Base-by-base conservation (phyloP, 1,140 invertebrate genomes). In the Olivierus martensii region DNA sequence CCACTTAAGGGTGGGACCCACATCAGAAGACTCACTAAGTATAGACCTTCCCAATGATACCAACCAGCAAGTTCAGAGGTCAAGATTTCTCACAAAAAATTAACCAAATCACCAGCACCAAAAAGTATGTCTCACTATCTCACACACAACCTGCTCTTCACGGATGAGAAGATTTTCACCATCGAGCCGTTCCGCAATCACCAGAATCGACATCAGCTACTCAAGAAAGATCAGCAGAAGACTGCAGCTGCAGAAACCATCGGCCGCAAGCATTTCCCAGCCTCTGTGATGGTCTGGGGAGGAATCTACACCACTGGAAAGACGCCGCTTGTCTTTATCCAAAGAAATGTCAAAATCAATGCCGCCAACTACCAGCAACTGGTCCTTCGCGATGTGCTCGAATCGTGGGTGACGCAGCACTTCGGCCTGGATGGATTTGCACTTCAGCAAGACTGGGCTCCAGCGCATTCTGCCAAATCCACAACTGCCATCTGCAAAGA, bases 321-420 rank as follows among this genome's bases (percentile, higher is more conserved):
- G 28, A 49, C 47, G 6, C 47, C 47, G 12, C 47, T 49, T 15
- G 39, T 38, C 7, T 49, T 49, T 42, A 21, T 49, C 11, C 19
- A 49, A n/a, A 15, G 22, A 21, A 15, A 15, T 12, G 7, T 49
- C 14, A 49, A 37, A 49, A 37, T 49, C 12, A 49, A 49, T 22
- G 34, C 47, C 7, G 43, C 9, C 45, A 39, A 39, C 17, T 39
- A n/a, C n/a, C n/a, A n/a, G n/a, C n/a, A n/a, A n/a, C n/a, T n/a
- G n/a, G n/a, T n/a, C n/a, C n/a, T n/a, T n/a, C n/a, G n/a, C n/a
- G n/a, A n/a, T n/a, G n/a, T n/a, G n/a, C n/a, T n/a, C n/a, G n/a
- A n/a, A n/a, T n/a, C n/a, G n/a, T n/a, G n/a, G n/a, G n/a, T n/a
- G n/a, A n/a, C n/a, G n/a, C n/a, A n/a, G n/a, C n/a, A n/a, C n/a